Conservation (phyloP, 2,888 invertebrate species). For the Agonopterix heracliana region DNA sequence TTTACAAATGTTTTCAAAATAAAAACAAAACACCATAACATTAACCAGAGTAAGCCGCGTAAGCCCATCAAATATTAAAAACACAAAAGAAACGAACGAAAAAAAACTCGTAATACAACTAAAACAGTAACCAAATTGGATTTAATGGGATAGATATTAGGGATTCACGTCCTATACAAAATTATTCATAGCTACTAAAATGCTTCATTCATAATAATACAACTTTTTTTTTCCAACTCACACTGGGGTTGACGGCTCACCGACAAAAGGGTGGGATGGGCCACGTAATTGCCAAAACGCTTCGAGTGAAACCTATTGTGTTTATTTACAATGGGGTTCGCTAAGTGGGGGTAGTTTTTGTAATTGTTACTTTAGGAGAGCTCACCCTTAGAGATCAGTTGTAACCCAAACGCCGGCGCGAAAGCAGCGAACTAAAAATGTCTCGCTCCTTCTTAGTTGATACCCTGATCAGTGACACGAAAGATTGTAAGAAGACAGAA, state of each 20-base stretch:
- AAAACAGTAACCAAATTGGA: conserved; percentile 67
- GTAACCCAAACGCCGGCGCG: conserved; percentile 37
- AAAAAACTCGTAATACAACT: conserved; percentile 33
- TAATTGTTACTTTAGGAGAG: conserved; percentile 65
- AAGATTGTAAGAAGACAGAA: conserved; percentile 58
- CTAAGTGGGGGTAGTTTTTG: conserved; percentile 75
- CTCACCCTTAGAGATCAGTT: conserved; percentile 55
- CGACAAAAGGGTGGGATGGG: conserved; percentile 75
- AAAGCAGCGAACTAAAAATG: conserved; percentile 66
- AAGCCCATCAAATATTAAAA: not conserved
- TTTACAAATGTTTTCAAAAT: too few relatives aligned
- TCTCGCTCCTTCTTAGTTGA: conserved; percentile 90
- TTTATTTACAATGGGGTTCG: conserved; percentile 70
- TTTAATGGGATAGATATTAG: conserved; percentile 73
- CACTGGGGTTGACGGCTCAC: conserved; percentile 66
- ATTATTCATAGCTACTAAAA: conserved; percentile 75
- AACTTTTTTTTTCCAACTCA: conserved; percentile 44
- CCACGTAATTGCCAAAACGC: conserved; percentile 75
- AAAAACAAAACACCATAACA: too few relatives aligned
- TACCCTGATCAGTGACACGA: conserved; percentile 82
- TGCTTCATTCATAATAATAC: conserved; percentile 61
- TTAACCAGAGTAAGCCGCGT: too few relatives aligned
- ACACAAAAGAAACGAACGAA: conserved; percentile 21
- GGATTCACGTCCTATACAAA: conserved; percentile 68
- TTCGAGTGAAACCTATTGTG: conserved; percentile 72